phyloP scores from a whole-genome alignment of 2,797 vertebrate genomes.

The Aselliscus stoliczkanus region DNA sequence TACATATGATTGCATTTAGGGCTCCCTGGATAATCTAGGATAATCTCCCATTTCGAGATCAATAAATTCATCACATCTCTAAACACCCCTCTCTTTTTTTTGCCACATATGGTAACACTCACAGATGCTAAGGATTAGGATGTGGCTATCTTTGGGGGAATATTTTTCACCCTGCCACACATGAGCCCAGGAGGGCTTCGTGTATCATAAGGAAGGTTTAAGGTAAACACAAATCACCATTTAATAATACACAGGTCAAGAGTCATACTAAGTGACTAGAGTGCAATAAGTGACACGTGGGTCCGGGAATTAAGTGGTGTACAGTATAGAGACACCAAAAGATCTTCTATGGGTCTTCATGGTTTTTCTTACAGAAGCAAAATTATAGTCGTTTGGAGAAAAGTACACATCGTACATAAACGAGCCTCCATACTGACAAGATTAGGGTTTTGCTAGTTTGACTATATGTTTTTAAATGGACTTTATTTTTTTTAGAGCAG shows the following conservation, averaged over 20 bases:
- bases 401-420: background rate
- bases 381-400: background rate
- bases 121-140: background rate
- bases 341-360: background rate
- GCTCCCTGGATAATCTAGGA: background rate
- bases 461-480: background rate
- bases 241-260: background rate
- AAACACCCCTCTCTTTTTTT: background rate
- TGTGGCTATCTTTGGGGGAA: fast-evolving
- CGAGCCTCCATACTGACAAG: background rate
- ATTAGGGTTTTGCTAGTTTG: background rate
- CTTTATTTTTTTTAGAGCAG: background rate
- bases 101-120: background rate
- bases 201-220: background rate
- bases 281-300: background rate
- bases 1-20: background rate
- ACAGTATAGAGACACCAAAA: fast-evolving
- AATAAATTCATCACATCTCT: background rate
- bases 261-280: background rate
- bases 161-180: background rate
- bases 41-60: background rate
- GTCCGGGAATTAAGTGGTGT: too few relatives aligned
- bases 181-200: background rate
- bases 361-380: background rate
- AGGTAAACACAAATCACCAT: background rate